These are phyloP conservation scores for Uromys caudimaculatus DNA, from an alignment of 2,797 vertebrate genomes.

Conservation along the genomic window DNA sequence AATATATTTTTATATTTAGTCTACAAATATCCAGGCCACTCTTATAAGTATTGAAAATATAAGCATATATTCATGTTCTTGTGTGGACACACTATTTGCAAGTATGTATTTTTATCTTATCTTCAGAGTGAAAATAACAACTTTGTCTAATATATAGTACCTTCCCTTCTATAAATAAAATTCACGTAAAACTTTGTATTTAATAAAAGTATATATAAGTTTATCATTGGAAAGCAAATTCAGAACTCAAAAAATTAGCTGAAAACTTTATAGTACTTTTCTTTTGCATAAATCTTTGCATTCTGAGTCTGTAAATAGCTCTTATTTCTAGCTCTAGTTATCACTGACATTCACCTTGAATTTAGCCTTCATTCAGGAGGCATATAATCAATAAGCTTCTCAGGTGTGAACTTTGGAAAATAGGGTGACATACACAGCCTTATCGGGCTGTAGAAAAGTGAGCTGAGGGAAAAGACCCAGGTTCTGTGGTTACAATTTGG, in stretches of 20 bases:
- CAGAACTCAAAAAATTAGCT: conserved; percentile 35
- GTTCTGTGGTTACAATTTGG: background rate
- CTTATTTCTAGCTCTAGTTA: conserved; percentile 34
- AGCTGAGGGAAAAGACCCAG: background rate
- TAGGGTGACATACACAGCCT: background rate
- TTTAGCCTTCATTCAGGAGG: conserved; percentile 2
- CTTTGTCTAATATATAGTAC: background rate
- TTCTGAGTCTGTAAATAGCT: conserved; percentile 46
- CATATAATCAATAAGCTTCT: conserved; percentile 35
- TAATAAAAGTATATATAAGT: conserved; percentile 18
- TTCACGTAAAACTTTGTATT: background rate
- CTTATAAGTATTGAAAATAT: background rate
- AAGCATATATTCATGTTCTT: background rate
- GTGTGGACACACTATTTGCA: background rate
- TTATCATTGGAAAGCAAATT: conserved; percentile 32
- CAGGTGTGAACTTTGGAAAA: background rate
- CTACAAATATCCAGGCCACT: conserved; percentile 16
- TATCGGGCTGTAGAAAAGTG: background rate
- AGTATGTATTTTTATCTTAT: conserved; percentile 6
- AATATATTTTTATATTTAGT: conserved; percentile 26
- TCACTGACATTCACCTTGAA: conserved; percentile 2
- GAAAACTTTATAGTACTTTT: conserved; percentile 4
- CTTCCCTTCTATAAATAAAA: conserved; percentile 16
- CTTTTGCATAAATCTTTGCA: background rate
- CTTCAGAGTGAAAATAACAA: conserved; percentile 44